These are phyloP conservation scores for Drosophila punjabiensis DNA, from an alignment of 1,140 invertebrate species.

Conservation along the genomic window DNA sequence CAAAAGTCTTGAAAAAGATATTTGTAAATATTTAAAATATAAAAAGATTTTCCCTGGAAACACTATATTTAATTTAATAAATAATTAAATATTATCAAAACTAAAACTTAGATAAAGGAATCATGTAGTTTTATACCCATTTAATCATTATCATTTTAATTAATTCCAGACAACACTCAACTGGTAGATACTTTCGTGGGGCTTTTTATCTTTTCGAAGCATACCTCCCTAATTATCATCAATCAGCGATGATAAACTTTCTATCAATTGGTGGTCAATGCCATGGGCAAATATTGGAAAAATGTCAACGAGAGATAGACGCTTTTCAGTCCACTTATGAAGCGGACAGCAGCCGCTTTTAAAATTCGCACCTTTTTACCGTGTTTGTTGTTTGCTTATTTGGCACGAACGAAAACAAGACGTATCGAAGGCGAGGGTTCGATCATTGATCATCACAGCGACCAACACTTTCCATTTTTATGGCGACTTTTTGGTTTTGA, in stretches of 20 bases:
- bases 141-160: neutral
- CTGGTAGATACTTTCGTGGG: neutral
- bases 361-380: conserved; percentile 69
- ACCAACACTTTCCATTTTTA: conserved; percentile 72
- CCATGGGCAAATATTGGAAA: conserved; percentile 39
- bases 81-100: neutral
- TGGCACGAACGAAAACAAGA: conserved; percentile 23
- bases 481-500: conserved; percentile 32
- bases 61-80: neutral
- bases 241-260: conserved; percentile 58
- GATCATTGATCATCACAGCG: conserved; percentile 60
- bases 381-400: conserved; percentile 47
- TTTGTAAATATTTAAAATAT: neutral
- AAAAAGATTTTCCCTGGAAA: neutral
- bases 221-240: conserved; percentile 35
- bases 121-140: neutral
- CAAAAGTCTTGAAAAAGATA: neutral
- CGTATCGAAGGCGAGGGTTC: conserved; percentile 34
- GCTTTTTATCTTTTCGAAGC: conserved; percentile 32
- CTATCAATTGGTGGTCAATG: conserved; percentile 34
- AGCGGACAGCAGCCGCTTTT: conserved; percentile 50
- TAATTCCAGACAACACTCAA: neutral
- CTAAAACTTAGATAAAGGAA: neutral
- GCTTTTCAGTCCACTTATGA: conserved; percentile 10
- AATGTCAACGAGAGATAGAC: conserved; percentile 45